These are phyloP conservation scores for Mactromeris polynyma DNA, from an alignment of 2,888 invertebrate genomes.

Conservation along the genomic window DNA sequence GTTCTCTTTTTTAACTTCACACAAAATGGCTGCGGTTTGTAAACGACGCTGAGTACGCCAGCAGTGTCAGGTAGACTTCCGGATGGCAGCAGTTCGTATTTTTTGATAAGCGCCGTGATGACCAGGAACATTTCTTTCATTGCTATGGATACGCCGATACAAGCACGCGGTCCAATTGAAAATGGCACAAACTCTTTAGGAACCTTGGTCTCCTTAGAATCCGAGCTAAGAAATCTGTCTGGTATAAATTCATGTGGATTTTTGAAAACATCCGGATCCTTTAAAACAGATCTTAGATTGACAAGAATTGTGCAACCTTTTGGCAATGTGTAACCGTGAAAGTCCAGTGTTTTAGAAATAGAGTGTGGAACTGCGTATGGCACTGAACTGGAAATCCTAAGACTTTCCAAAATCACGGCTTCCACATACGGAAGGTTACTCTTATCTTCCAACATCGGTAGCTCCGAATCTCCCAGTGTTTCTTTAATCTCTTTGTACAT, in stretches of 20 bases:
- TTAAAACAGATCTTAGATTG: conserved; percentile 73
- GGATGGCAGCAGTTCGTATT: neutral
- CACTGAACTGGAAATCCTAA: conserved; percentile 2
- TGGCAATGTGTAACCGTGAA: conserved; percentile 82
- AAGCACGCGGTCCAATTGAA: conserved; percentile 59
- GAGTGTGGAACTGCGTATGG: conserved; percentile 66
- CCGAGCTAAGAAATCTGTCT: conserved; percentile 72
- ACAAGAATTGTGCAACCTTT: conserved; percentile 70
- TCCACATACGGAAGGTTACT: conserved; percentile 28
- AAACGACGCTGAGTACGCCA: neutral
- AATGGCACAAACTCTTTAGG: conserved; percentile 56
- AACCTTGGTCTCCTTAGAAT: neutral
- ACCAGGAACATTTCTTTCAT: conserved; percentile 51
- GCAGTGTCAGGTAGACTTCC: neutral
- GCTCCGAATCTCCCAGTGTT: neutral
- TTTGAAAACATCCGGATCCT: conserved; percentile 71
- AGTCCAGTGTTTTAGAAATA: conserved; percentile 69
- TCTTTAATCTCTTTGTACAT: conserved; percentile 34
- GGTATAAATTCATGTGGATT: conserved; percentile 77
- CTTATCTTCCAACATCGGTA: neutral
- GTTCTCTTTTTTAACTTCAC: too few species aligned
- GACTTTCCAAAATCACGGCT: conserved; percentile 35
- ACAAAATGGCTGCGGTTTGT: neutral
- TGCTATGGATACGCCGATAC: conserved; percentile 55
- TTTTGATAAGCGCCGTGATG: neutral